These are phyloP conservation scores for Xylocampa areola DNA, from an alignment of 2,888 invertebrate species.

Conservation along the genomic window DNA sequence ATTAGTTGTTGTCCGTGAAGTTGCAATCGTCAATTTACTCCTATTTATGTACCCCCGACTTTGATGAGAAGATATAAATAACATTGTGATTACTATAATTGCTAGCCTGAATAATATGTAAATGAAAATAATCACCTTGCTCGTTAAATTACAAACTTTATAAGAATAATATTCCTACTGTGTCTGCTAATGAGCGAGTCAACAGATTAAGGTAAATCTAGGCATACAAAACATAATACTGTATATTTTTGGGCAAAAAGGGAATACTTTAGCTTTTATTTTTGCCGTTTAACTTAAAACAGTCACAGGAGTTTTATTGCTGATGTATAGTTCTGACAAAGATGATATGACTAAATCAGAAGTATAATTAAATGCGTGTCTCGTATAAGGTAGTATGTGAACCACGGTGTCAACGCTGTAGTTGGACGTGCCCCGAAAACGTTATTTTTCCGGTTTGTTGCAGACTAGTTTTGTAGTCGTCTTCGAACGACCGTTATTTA, in stretches of 20 bases:
- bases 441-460: constrained; percentile 85
- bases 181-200: no score
- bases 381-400: constrained; percentile 74
- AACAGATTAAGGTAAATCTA: no score
- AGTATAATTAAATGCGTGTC: constrained; percentile 68
- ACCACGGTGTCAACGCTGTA: constrained; percentile 62
- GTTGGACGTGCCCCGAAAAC: constrained; percentile 82
- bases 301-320: constrained; percentile 16
- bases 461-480: constrained; percentile 77
- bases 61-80: constrained; percentile 56
- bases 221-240: no score
- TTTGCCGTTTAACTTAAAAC: neutral
- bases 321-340: constrained; percentile 39
- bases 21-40: constrained; percentile 53
- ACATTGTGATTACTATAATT: constrained; percentile 54
- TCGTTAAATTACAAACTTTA: constrained; percentile 20
- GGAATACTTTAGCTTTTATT: no score
- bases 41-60: constrained; percentile 58
- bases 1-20: constrained; percentile 48
- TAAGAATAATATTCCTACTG: no score
- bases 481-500: constrained; percentile 76
- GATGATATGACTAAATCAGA: constrained; percentile 22
- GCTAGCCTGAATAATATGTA: constrained; percentile 46
- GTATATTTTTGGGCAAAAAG: no score
- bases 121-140: constrained; percentile 32